Conservation (phyloP, 2,113 vertebrate species). For the Penelope pileata region DNA sequence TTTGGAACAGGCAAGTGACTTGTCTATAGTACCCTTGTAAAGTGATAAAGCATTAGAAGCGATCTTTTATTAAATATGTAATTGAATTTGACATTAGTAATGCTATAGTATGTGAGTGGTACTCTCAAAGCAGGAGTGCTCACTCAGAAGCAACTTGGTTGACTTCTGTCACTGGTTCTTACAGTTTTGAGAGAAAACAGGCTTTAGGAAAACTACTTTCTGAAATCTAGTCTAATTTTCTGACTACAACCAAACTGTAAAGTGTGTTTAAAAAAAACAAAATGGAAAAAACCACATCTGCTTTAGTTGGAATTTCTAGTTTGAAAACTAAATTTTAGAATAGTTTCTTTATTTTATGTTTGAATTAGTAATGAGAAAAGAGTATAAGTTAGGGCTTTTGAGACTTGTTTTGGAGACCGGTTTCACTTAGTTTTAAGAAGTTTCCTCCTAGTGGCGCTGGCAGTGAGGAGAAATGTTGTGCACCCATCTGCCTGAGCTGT, state of each 20-base stretch:
- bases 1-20: conserved; percentile 24
- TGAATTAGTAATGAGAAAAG: background rate
- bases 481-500: background rate
- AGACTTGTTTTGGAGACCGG: background rate
- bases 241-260: background rate
- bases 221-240: conserved; percentile 3
- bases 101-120: background rate
- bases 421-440: background rate
- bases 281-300: no score
- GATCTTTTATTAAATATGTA: background rate
- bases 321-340: conserved; percentile 7
- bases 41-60: background rate
- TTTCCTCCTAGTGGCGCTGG: background rate
- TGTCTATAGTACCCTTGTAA: background rate
- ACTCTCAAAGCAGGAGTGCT: background rate
- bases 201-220: background rate
- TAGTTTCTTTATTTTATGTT: background rate
- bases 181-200: background rate
- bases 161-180: background rate
- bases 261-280: background rate
- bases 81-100: background rate
- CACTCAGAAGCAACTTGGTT: background rate
- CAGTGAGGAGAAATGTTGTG: background rate
- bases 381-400: background rate
- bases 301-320: conserved; percentile 8